phyloP scores from a whole-genome alignment of 1,140 invertebrate species.

The Solen grandis region DNA sequence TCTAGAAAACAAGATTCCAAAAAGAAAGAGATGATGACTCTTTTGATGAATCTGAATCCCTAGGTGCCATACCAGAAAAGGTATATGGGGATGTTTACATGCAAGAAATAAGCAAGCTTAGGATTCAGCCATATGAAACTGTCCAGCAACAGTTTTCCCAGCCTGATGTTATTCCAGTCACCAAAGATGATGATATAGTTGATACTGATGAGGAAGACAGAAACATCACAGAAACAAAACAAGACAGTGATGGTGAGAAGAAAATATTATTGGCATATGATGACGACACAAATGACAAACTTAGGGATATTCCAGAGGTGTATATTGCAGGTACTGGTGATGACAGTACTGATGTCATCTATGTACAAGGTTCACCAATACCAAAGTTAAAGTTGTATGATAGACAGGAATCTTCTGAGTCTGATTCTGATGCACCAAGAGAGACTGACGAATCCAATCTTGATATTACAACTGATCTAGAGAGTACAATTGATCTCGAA shows the following conservation, averaged over 20 bases:
- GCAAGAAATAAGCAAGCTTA: constrained; percentile 37
- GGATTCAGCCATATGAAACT: not conserved
- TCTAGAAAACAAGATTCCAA: not conserved
- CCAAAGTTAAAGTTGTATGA: constrained; percentile 28
- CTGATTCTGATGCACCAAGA: constrained; percentile 45
- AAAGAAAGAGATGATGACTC: constrained; percentile 42
- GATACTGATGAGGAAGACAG: constrained; percentile 31
- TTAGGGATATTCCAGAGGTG: constrained; percentile 16
- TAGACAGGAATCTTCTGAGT: constrained; percentile 38
- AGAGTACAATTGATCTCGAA: constrained; percentile 54
- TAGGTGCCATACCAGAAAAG: constrained; percentile 25
- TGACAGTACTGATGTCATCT: constrained; percentile 31
- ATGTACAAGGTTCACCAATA: constrained; percentile 50
- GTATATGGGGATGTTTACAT: constrained; percentile 45
- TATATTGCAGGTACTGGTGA: constrained; percentile 19
- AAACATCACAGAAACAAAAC: not conserved
- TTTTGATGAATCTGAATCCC: constrained; percentile 49
- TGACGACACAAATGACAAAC: constrained; percentile 31
- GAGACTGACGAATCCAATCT: constrained; percentile 50
- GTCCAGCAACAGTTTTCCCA: not conserved
- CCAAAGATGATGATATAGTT: constrained; percentile 17
- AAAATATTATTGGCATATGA: constrained; percentile 3
- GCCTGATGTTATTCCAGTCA: not conserved
- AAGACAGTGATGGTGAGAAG: constrained; percentile 29
- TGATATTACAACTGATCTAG: constrained; percentile 52